Percentiles rank a stretch among this genome's conserved stretches.
Conservation (phyloP, 1,140 invertebrate genomes). For the Scaptodrosophila lebanonensis region DNA sequence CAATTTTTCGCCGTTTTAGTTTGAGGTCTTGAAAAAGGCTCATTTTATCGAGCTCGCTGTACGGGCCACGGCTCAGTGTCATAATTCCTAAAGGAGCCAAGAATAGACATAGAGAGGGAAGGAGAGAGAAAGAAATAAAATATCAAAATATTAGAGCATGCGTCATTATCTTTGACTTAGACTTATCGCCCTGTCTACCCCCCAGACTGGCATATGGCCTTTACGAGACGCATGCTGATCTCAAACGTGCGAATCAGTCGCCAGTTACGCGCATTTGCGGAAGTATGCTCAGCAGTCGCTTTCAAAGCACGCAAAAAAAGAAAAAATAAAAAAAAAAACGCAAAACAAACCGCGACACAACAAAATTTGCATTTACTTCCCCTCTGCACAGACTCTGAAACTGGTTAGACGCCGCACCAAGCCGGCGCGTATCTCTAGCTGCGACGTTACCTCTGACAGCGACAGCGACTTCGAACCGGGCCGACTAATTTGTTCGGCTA, state of each 20-base stretch:
- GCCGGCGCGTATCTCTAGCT: too few relatives aligned
- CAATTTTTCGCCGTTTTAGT: conserved; percentile 97
- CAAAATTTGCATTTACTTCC: conserved; percentile 68
- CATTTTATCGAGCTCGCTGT: conserved; percentile 96
- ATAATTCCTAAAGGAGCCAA: conserved; percentile 96
- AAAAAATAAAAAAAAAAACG: too few relatives aligned
- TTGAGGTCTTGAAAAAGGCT: conserved; percentile 99
- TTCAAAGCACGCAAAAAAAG: too few relatives aligned
- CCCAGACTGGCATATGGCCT: too few relatives aligned
- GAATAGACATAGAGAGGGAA: neutral
- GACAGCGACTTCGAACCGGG: too few relatives aligned
- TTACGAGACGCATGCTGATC: neutral
- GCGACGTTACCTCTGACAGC: too few relatives aligned
- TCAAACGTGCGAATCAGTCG: neutral
- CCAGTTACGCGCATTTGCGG: conserved; percentile 46
- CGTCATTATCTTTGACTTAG: too few relatives aligned
- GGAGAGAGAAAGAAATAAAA: neutral
- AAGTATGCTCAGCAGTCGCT: conserved; percentile 57
- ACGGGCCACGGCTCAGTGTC: conserved; percentile 95
- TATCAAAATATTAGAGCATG: neutral
- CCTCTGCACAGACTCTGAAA: conserved; percentile 4
- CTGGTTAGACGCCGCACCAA: too few relatives aligned
- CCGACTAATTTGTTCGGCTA: too few relatives aligned
- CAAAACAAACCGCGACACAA: too few relatives aligned
- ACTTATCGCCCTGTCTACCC: too few relatives aligned